These are phyloP conservation scores for Halictus ligatus DNA, from an alignment of 2,888 invertebrate species.

Conservation along the genomic window DNA sequence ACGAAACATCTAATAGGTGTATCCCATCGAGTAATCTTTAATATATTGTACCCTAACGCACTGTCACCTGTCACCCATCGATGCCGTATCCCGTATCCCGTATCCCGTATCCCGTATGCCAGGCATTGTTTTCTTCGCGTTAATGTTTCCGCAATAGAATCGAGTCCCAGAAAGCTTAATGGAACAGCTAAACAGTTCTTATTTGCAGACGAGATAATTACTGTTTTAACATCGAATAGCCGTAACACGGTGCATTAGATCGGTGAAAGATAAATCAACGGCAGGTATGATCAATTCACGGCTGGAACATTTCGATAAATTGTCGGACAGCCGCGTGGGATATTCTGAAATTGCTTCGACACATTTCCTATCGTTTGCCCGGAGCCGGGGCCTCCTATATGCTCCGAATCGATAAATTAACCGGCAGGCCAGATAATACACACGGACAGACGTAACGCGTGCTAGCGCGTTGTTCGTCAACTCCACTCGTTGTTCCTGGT, in stretches of 20 bases:
- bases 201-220: constrained; percentile 29
- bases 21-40: not conserved
- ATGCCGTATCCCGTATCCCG: too few relatives aligned
- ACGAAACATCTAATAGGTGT: not conserved
- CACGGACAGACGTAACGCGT: constrained; percentile 27
- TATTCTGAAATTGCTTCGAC: constrained; percentile 60
- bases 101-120: not conserved
- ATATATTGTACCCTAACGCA: not conserved
- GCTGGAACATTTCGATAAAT: constrained; percentile 52
- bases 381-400: constrained; percentile 25
- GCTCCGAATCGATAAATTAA: constrained; percentile 51
- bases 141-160: not conserved
- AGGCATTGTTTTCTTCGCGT: not conserved
- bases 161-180: not conserved
- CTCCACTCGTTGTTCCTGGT: constrained; percentile 40
- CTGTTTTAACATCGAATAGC: constrained; percentile 13
- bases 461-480: constrained; percentile 35
- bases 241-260: constrained; percentile 33
- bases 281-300: constrained; percentile 42
- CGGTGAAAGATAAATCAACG: constrained; percentile 50
- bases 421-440: constrained; percentile 46
- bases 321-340: constrained; percentile 41
- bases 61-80: too few relatives aligned
- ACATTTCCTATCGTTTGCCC: constrained; percentile 50
- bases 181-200: not conserved